phyloP scores from a whole-genome alignment of 2,113 vertebrate species.

The Puma concolor region DNA sequence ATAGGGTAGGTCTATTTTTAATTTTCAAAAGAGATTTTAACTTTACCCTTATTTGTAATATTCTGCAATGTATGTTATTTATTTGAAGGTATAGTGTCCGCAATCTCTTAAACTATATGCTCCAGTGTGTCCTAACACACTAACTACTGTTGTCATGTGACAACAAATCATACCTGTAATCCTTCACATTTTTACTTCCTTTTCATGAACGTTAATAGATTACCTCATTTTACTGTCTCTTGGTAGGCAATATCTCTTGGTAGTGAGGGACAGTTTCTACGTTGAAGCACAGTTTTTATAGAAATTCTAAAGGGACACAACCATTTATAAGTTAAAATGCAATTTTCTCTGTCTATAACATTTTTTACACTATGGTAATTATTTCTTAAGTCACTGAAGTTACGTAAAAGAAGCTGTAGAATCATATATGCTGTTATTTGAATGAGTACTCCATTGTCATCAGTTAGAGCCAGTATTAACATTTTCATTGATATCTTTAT shows the following conservation, averaged over 20 bases:
- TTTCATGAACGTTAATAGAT: constrained; percentile 29
- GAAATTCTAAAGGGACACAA: neutral
- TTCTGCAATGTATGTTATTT: neutral
- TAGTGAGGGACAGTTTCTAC: neutral
- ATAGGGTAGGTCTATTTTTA: too few relatives aligned
- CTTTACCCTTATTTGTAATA: neutral
- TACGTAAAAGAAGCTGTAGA: neutral
- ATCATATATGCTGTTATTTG: neutral
- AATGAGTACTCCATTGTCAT: neutral
- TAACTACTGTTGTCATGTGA: neutral
- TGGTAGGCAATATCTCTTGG: neutral
- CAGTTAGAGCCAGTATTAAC: neutral
- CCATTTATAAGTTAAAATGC: neutral
- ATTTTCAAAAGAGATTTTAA: neutral
- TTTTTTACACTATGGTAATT: neutral
- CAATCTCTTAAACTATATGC: neutral
- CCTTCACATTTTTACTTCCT: neutral
- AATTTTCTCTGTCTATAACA: neutral
- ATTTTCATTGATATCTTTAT: constrained; percentile 29
- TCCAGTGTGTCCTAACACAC: neutral
- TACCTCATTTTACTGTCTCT: neutral
- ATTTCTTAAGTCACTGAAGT: neutral
- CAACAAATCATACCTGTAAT: neutral
- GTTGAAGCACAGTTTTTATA: constrained; percentile 18
- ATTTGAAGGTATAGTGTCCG: neutral